Evolutionary conservation across 1,140 invertebrate genomes (phyloP), one percentile per base, ranked within the genome.

Genomic region (Caenorhabditis latens): DNA sequence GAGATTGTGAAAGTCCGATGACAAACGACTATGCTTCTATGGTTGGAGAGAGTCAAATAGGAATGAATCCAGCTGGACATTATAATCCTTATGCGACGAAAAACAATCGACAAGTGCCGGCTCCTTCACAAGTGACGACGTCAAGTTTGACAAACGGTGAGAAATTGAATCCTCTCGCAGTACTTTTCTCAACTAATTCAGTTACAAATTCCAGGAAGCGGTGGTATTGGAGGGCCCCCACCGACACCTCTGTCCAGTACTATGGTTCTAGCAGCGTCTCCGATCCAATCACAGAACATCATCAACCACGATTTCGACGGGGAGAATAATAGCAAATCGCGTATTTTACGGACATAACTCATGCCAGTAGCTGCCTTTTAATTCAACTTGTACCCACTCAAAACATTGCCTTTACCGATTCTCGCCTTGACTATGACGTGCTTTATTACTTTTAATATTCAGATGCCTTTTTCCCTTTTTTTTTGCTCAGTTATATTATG

Each of bases 21-120:
- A 91, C 90, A 6, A 92, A 91, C 43, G 90, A 91, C 65, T 91
- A 91, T 71, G 90, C 90, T 1, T 91, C 90, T 42, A 91, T 91
- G 90, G 88, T 91, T 53, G 87, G 87, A 48, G 85, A 79, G 40
- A 79, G 71, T 92, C 99, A 99, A 93, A 95, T 99, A 94, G 82
- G 71, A 53, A 50, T 50, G 46, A 79, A 24, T 43, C 40, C n/a
- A 3, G 40, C n/a, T 11, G 46, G 71, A 19, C 50, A 71, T 21
- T 79, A 79, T 53, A 40, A 71, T 46, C 8, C 9, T 46, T 79
- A 19, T 50, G 71, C 8, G n/a, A 11, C 71, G 3, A 71, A 71
- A n/a, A 79, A 67, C 21, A 42, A 32, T 42, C 63, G 46, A 21
- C 71, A 50, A 24, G 46, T 21, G 40, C 71, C 71, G 0, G 71